Evolutionary conservation across 2,888 invertebrate species (phyloP).

Genomic region (Idaea biselata): DNA sequence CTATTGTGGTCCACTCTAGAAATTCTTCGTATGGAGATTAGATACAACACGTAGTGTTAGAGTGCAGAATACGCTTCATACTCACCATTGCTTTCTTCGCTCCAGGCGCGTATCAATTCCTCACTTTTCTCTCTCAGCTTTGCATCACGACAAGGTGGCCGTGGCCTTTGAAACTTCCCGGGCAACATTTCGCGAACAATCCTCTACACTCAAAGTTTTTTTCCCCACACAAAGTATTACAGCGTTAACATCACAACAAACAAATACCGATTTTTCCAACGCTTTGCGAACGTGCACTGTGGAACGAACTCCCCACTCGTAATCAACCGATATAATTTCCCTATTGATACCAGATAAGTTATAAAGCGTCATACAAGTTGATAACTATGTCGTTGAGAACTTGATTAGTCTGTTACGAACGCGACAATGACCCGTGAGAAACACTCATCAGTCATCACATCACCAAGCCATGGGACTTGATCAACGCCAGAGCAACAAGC

Average conservation of each 20-base stretch:
- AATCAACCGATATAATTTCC: conserved; percentile 57
- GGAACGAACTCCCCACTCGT: conserved; percentile 45
- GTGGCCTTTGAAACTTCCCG: conserved; percentile 55
- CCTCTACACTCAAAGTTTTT: conserved; percentile 8
- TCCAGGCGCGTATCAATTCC: conserved; percentile 70
- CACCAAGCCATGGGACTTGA: neutral
- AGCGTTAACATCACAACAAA: conserved; percentile 51
- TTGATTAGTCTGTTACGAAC: conserved; percentile 33
- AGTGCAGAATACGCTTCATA: conserved; percentile 8
- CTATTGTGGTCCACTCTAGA: neutral
- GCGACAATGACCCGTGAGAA: conserved; percentile 34
- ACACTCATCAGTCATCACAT: no score
- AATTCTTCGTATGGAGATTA: neutral
- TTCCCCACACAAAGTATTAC: conserved; percentile 32
- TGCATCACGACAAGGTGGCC: conserved; percentile 61
- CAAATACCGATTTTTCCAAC: conserved; percentile 44
- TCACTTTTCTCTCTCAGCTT: conserved; percentile 63
- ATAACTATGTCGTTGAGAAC: conserved; percentile 47
- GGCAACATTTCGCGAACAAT: conserved; percentile 50
- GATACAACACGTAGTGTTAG: neutral
- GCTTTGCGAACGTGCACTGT: conserved; percentile 63
- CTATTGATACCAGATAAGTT: conserved; percentile 63
- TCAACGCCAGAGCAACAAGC: neutral
- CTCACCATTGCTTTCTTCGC: conserved; percentile 57
- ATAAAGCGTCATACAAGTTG: conserved; percentile 60